Base-by-base conservation (phyloP, 2,113 vertebrate genomes). In the Nanorana parkeri region DNA sequence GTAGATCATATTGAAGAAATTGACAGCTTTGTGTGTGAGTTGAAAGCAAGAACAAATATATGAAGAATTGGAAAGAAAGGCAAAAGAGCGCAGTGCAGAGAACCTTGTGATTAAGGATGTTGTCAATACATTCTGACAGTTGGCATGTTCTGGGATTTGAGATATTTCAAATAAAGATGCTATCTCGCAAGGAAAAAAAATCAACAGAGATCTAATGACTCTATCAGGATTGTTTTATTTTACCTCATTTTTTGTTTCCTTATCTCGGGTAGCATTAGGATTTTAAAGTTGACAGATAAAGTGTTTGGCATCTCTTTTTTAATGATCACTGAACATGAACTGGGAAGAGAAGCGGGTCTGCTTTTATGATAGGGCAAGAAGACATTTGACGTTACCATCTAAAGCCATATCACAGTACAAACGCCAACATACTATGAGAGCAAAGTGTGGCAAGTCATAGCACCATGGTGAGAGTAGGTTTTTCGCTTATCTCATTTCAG, bases 51-150 rank as follows among this genome's bases (percentile, higher is more conserved):
- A 87, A 72, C 61, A 88, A 89, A 85, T 77, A 84, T 76, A 83
- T 88, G 87, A 88, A 91, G 91, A 88, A 85, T 76, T 85, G 11
- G 56, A 86, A 84, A 86, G 83, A 86, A 74, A 84, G 65, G 17
- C 52, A 82, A 52, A 72, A 56, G 85, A 84, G 78, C 0, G 71
- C 87, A 87, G 84, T 83, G 55, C 73, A 88, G 86, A 87, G 78
- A 91, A 89, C 58, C 71, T n/a, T 29, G 68, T 93, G 91, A 93
- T 91, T 89, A 92, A 92, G 86, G 68, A n/a, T 83, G 82, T 87
- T 86, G 84, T 85, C 88, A 87, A 88, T 90, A 87, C 78, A 83
- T 86, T 86, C 69, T 91, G 90, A 93, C 91, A 94, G 87, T 67
- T 85, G 78, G 77, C 72, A 83, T 86, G 75, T 86, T 84, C 81